Conservation (phyloP, 2,888 invertebrate genomes). For the Gymnosoma rotundatum region DNA sequence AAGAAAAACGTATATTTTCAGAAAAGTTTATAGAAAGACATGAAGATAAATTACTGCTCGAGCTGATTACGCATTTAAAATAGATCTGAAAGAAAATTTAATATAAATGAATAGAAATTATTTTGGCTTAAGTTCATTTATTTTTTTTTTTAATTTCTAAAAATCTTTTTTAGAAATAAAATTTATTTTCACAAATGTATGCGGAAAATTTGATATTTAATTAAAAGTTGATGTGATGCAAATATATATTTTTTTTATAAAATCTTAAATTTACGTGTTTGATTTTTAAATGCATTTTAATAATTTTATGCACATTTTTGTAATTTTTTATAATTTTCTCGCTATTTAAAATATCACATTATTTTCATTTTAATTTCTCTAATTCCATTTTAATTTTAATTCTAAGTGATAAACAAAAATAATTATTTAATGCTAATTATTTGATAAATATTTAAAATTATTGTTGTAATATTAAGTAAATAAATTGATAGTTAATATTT, state of each 20-base stretch:
- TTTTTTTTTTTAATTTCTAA: too few relatives aligned
- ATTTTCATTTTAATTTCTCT: not conserved
- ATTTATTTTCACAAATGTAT: too few relatives aligned
- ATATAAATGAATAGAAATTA: too few relatives aligned
- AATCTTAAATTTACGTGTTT: too few relatives aligned
- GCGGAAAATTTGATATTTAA: too few relatives aligned
- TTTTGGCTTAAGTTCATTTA: too few relatives aligned
- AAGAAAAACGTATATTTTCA: not conserved
- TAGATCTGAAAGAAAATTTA: not conserved
- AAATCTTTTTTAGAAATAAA: too few relatives aligned
- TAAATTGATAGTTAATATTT: conserved; percentile 32
- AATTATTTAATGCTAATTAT: conserved; percentile 39
- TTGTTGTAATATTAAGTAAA: conserved; percentile 31
- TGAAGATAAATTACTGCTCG: not conserved
- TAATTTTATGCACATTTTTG: too few relatives aligned
- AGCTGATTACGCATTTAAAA: not conserved
- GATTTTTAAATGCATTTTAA: too few relatives aligned
- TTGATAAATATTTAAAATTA: conserved; percentile 28
- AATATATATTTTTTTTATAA: too few relatives aligned
- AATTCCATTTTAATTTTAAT: not conserved
- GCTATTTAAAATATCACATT: not conserved
- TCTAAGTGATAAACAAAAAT: not conserved
- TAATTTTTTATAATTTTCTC: too few relatives aligned
- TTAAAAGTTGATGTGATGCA: too few relatives aligned
- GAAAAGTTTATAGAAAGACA: not conserved